A percentile compares a stretch with the other conserved stretches of the same genome.
Conservation (phyloP, 2,888 invertebrate genomes). For the Geophilus truncorum region DNA sequence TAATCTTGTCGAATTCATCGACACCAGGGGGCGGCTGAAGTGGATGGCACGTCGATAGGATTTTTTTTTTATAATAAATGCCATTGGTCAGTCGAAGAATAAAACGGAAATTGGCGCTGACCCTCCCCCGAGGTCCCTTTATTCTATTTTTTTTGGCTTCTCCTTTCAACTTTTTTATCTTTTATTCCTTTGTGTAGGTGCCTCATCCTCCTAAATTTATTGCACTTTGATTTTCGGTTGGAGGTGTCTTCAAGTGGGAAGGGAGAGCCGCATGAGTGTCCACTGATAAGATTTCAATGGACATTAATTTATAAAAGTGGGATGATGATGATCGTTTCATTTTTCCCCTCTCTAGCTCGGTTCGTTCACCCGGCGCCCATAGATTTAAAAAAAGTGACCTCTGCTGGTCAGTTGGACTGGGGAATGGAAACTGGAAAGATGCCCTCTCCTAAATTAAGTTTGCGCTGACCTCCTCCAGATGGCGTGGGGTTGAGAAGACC, state of each 20-base stretch:
- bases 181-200: not conserved
- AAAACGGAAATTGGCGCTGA: not conserved
- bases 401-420: not conserved
- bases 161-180: not conserved
- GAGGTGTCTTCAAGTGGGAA: not conserved
- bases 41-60: not conserved
- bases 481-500: not conserved
- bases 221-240: not conserved
- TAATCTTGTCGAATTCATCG: constrained; percentile 25
- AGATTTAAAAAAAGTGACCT: not conserved
- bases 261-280: not conserved
- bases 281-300: not conserved
- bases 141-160: not conserved
- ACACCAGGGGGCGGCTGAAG: not conserved
- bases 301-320: not conserved
- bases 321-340: not conserved
- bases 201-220: not conserved
- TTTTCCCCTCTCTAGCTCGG: not conserved
- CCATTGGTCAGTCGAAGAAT: not conserved
- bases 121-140: not conserved
- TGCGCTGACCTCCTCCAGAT: not conserved
- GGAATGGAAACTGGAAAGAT: not conserved
- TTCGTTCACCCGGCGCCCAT: not conserved
- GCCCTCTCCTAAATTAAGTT: not conserved
- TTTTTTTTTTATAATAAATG: not conserved